These are phyloP conservation scores for Reinhardtius hippoglossoides DNA, from an alignment of 2,113 vertebrate genomes.

Conservation along the genomic window DNA sequence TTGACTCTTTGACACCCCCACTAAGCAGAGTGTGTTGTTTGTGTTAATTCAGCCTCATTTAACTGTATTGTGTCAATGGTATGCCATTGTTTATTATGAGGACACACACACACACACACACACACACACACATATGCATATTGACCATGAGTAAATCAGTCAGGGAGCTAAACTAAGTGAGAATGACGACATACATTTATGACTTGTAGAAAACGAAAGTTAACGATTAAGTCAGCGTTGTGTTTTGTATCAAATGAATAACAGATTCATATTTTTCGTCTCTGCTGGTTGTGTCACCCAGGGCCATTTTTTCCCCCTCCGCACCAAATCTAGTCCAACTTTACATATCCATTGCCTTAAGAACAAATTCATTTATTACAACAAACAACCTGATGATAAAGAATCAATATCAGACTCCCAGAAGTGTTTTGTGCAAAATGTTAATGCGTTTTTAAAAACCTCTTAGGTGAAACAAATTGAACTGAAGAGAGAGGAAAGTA, in stretches of 20 bases:
- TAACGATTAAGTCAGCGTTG: conserved; percentile 31
- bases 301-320: conserved; percentile 15
- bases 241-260: conserved; percentile 48
- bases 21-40: conserved; percentile 19
- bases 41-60: conserved; percentile 22
- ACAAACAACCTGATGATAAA: conserved; percentile 83
- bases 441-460: conserved; percentile 79
- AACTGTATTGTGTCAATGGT: background rate
- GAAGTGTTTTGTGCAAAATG: conserved; percentile 71
- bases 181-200: conserved; percentile 14
- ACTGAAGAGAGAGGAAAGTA: conserved; percentile 57
- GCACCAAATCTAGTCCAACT: conserved; percentile 35
- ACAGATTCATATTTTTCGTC: conserved; percentile 43
- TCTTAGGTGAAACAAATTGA: conserved; percentile 72
- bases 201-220: conserved; percentile 36
- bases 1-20: conserved; percentile 21
- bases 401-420: conserved; percentile 77
- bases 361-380: conserved; percentile 74
- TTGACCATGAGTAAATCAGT: background rate
- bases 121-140: background rate
- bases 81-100: conserved; percentile 17
- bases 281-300: conserved; percentile 24
- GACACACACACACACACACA: background rate
- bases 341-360: conserved; percentile 70
- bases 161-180: conserved; percentile 16